Evolutionary conservation across 1,140 invertebrate species (phyloP).

Genomic region (Colletes gigas): DNA sequence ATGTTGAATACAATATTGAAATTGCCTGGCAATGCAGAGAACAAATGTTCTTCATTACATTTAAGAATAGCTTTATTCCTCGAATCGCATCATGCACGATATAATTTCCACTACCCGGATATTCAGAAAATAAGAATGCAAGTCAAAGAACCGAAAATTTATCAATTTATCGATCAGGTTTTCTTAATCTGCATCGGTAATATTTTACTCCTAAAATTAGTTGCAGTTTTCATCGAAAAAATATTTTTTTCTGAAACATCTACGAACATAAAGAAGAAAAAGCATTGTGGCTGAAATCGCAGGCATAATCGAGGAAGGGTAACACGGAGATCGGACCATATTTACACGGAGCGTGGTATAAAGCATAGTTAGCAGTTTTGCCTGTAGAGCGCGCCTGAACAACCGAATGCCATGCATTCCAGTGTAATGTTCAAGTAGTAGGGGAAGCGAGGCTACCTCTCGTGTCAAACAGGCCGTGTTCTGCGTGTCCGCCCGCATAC

Average conservation of each 20-base stretch:
- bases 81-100: no score
- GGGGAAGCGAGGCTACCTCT: slow-evolving; percentile 65
- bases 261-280: background rate
- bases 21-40: background rate
- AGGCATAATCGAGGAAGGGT: background rate
- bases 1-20: background rate
- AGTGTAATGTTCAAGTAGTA: slow-evolving; percentile 67
- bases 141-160: no score
- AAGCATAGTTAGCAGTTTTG: slow-evolving; percentile 67
- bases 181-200: no score
- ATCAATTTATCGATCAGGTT: no score
- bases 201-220: no score
- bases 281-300: background rate
- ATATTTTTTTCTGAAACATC: background rate
- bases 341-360: slow-evolving; percentile 49
- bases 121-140: no score
- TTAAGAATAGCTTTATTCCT: no score
- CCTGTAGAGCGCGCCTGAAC: slow-evolving; percentile 65
- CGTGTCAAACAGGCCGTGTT: slow-evolving; percentile 76
- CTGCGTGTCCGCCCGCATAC: slow-evolving; percentile 75
- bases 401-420: slow-evolving; percentile 76
- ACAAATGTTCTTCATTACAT: background rate
- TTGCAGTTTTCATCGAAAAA: background rate
- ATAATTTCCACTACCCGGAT: no score
- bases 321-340: slow-evolving; percentile 9